Conservation (phyloP, 2,113 vertebrate genomes). For the Rousettus leschenaultii region DNA sequence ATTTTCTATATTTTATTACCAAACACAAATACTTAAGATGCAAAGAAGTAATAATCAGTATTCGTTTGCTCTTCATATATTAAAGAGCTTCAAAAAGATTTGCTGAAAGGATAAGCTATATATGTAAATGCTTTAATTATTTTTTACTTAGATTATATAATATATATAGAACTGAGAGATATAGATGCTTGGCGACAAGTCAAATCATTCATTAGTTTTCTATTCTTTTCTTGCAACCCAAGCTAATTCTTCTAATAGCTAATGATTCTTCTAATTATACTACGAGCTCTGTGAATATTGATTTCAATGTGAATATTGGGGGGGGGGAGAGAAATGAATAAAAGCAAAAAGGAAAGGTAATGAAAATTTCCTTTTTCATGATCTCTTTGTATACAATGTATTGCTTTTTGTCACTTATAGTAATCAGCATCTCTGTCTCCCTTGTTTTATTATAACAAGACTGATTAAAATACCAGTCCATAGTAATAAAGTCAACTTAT, state of each 20-base stretch:
- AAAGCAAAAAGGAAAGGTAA: neutral
- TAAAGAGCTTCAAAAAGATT: neutral
- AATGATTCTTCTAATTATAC: conserved; percentile 42
- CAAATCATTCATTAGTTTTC: neutral
- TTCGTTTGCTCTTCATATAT: neutral
- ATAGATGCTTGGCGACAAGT: conserved; percentile 14
- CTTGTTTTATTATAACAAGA: neutral
- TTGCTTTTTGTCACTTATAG: neutral
- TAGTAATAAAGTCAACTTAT: neutral
- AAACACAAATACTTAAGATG: neutral
- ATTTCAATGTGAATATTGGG: neutral
- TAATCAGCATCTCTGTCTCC: neutral
- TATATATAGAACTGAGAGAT: neutral
- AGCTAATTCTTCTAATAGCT: conserved; percentile 45
- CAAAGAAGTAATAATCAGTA: neutral
- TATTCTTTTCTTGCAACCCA: conserved; percentile 36
- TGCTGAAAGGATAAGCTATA: neutral
- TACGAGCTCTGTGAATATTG: conserved; percentile 30
- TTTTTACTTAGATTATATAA: neutral
- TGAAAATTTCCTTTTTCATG: neutral
- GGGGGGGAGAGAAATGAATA: neutral
- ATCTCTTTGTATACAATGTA: neutral
- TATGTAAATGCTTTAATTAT: neutral
- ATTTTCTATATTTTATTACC: neutral
- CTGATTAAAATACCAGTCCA: neutral